Evolutionary conservation across 2,888 invertebrate species (phyloP), one percentile per base, ranked within the genome.

Genomic region (Drosophila pseudotakahashii): DNA sequence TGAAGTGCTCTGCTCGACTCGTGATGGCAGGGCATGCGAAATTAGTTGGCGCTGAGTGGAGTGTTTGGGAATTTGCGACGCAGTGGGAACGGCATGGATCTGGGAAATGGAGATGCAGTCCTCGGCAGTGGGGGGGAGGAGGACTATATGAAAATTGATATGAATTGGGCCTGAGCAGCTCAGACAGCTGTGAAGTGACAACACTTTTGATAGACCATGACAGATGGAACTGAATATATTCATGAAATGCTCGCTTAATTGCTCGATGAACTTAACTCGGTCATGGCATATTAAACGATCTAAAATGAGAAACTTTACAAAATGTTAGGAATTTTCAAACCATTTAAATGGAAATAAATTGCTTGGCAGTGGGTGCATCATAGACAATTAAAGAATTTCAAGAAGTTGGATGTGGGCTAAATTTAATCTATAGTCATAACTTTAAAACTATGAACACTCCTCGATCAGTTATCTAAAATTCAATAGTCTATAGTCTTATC

Each of bases 1-100:
- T 79, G 77, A 80, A 86, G 89, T 64, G 75, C 67, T 45, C 44
- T 64, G 75, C 67, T 45, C 44, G 36, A 34, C 66, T 69, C 66
- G 44, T 69, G 70, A 26, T 80, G 78, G 58, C 78, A 68, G 70
- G 61, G 72, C 82, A 80, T 83, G 89, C 81, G 73, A 87, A 83
- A 83, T 83, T 83, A 89, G 82, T 83, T 87, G 68, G 67, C 70
- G 89, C 67, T 84, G 82, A 87, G 82, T 78, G 84, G 66, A 69
- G 70, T 69, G 70, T 64, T 72, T 57, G 81, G 60, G 70, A 80
- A 82, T 82, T 69, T 73, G 70, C 64, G 72, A 42, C 51, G 34
- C 55, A 41, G 39, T 68, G 57, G 41, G 19, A 42, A 47, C 23
- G 72, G 26, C 26, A 47, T 30, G 72, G 26, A 32, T 14, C 23